Base-by-base conservation (phyloP, 2,888 invertebrate species). In the Standfussiana lucernea region DNA sequence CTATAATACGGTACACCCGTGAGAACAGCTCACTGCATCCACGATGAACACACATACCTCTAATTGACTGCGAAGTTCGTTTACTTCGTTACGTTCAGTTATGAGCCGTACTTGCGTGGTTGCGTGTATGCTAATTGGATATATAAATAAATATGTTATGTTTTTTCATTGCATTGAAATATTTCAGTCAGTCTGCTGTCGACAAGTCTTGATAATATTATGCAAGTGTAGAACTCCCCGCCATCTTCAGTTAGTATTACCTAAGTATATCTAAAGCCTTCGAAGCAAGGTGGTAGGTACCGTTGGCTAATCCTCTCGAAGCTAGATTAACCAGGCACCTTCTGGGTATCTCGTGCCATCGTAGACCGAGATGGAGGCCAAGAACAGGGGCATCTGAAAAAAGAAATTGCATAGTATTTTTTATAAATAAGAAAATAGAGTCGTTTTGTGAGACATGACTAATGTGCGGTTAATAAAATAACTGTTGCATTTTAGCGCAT, bases 31-130 rank as follows among this genome's bases (percentile, higher is more conserved):
- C 84, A 87, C 86, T 80, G 85, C 84, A 85, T 77, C 88, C 88
- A 90, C 90, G 92, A 93, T 93, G 92, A 91, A 88, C 84, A 61
- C 61, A 83, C 81, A 84, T 72, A 71, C 70, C 87, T 88, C 94
- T 95, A 95, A 95, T 95, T 94, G 93, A 85, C 84, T 89, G 85
- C 80, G 90, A 90, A 87, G 89, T 90, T 90, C 88, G 83, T 90
- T 91, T 89, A 88, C 86, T 87, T 87, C 71, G 76, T 89, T 85
- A 79, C 75, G 59, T 64, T 47, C 67, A 70, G 69, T 68, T 80
- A 71, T 64, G 45, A 79, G 28, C 18, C 37, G 32, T 56, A 73
- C 62, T 45, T 64, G n/a, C 71, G 61, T 53, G 77, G 73, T 77
- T 75, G 69, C 64, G 42, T 75, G 67, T 47, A 56, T 72, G 67